Evolutionary conservation across 2,797 vertebrate species (phyloP).

Genomic region (Coregonus ussuriensis): DNA sequence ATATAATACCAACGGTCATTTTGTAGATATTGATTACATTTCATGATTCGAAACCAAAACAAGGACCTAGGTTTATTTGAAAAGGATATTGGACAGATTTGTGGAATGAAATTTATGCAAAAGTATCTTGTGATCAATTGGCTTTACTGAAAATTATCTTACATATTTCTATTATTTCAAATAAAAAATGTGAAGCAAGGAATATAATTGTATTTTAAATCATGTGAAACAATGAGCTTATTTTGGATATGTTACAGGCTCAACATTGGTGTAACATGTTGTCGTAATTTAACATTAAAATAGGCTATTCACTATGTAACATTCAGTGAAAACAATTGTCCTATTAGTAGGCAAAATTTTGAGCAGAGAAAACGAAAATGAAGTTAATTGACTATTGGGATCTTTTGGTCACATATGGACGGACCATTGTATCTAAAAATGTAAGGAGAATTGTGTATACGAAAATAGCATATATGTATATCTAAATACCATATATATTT

Average conservation of each 20-base stretch:
- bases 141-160: background rate
- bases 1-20: background rate
- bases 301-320: background rate
- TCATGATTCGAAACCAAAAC: background rate
- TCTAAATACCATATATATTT: background rate
- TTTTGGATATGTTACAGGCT: background rate
- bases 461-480: too few species aligned
- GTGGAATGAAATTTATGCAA: background rate
- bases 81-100: background rate
- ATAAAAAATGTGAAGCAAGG: background rate
- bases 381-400: background rate
- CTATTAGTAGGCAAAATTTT: background rate
- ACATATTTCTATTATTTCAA: background rate
- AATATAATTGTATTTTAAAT: background rate
- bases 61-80: background rate
- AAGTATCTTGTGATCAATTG: background rate
- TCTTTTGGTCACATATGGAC: background rate
- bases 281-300: background rate
- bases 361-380: background rate
- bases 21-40: background rate
- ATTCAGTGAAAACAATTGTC: background rate
- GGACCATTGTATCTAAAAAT: background rate
- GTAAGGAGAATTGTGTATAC: too few species aligned
- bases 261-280: background rate
- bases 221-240: background rate